phyloP scores from a whole-genome alignment of 2,797 vertebrate genomes.

The Rhinichthys osculus region DNA sequence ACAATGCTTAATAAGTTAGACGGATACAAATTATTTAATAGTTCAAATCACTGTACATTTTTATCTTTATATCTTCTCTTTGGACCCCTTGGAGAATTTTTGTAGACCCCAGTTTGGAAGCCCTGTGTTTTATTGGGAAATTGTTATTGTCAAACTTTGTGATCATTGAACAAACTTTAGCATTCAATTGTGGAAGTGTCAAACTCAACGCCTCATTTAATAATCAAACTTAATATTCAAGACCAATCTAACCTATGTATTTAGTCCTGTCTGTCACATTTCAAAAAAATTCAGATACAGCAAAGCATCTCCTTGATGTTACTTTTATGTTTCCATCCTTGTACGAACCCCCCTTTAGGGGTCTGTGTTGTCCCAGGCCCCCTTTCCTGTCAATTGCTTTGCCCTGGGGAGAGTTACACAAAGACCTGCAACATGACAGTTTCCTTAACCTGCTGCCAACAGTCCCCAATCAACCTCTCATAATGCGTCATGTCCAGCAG shows the following conservation, averaged over 20 bases:
- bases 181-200: slow-evolving; percentile 13
- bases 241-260: slow-evolving; percentile 14
- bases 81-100: too few relatives aligned
- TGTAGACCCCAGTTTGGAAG: neutral
- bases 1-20: neutral
- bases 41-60: neutral
- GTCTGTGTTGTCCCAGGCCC: slow-evolving; percentile 41
- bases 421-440: slow-evolving; percentile 47
- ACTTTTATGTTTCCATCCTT: slow-evolving; percentile 39
- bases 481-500: slow-evolving; percentile 52
- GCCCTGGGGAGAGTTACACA: slow-evolving; percentile 32
- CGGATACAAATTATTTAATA: neutral
- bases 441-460: slow-evolving; percentile 49
- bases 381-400: slow-evolving; percentile 45
- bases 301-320: slow-evolving; percentile 45
- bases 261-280: slow-evolving; percentile 33
- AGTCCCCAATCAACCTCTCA: slow-evolving; percentile 30
- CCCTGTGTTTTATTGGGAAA: neutral
- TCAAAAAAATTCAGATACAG: neutral
- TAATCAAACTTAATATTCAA: slow-evolving; percentile 40
- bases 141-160: neutral
- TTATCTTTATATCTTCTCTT: neutral
- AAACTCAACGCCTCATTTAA: slow-evolving; percentile 8
- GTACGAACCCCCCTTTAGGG: neutral
- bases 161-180: slow-evolving; percentile 2